Percentiles rank a stretch among this genome's conserved stretches.
phyloP scores from a whole-genome alignment of 2,888 invertebrate species.

The Miltochrista miniata region DNA sequence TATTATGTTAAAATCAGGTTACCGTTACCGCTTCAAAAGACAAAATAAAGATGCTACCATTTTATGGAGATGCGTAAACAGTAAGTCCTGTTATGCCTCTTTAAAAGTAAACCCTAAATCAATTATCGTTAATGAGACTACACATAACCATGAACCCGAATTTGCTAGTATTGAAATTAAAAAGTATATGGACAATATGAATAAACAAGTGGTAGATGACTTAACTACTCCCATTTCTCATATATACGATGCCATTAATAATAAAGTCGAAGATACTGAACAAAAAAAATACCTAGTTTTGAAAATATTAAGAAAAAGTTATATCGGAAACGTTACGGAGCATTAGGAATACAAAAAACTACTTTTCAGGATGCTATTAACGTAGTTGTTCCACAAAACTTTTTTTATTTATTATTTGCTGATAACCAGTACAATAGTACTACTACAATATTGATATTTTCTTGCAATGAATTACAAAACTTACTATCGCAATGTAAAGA shows the following conservation, averaged over 20 bases:
- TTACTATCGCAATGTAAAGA: constrained; percentile 5
- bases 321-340: constrained; percentile 6
- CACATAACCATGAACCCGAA: too few species aligned
- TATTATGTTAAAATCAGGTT: not conserved
- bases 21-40: not conserved
- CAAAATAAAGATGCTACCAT: not conserved
- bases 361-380: not conserved
- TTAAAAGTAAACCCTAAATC: not conserved
- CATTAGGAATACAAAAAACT: constrained; percentile 4
- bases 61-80: not conserved
- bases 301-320: constrained; percentile 8
- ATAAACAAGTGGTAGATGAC: constrained; percentile 9
- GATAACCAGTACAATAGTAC: constrained; percentile 5
- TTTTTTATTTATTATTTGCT: constrained; percentile 8
- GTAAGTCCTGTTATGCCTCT: not conserved
- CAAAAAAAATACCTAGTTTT: constrained; percentile 1
- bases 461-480: constrained; percentile 4
- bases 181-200: constrained; percentile 9
- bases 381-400: constrained; percentile 7
- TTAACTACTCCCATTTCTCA: constrained; percentile 8
- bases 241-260: constrained; percentile 5
- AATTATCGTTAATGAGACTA: too few species aligned
- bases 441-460: constrained; percentile 7
- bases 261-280: constrained; percentile 6
- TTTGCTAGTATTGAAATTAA: too few species aligned